Evolutionary conservation across 1,140 invertebrate genomes (phyloP).

Genomic region (Drosophila kepulauana): DNA sequence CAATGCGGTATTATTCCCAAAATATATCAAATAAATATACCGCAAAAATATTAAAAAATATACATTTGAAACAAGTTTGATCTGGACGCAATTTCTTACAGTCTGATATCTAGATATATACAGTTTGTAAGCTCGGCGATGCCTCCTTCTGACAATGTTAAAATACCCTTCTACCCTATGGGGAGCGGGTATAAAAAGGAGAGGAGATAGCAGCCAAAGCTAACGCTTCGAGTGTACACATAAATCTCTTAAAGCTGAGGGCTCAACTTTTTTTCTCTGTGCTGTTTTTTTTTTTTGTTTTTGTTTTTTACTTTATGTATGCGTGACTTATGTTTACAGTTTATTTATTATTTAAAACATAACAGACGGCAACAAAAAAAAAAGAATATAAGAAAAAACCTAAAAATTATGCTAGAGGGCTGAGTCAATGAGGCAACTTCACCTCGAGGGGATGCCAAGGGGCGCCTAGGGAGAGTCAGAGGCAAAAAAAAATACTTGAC

Average conservation of each 20-base stretch:
- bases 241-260: slow-evolving; percentile 65
- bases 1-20: too few relatives aligned
- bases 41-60: too few relatives aligned
- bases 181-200: too few relatives aligned
- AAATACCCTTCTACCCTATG: too few relatives aligned
- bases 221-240: slow-evolving; percentile 38
- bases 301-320: slow-evolving; percentile 50
- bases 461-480: neutral
- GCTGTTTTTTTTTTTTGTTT: too few relatives aligned
- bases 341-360: slow-evolving; percentile 82
- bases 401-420: slow-evolving; percentile 25
- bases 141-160: too few relatives aligned
- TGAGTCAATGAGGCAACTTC: slow-evolving; percentile 3
- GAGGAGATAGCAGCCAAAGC: neutral
- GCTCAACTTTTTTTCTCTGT: slow-evolving; percentile 58
- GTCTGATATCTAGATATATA: too few relatives aligned
- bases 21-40: too few relatives aligned
- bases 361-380: slow-evolving; percentile 49
- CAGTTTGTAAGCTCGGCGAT: too few relatives aligned
- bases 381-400: slow-evolving; percentile 22
- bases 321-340: slow-evolving; percentile 82
- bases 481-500: slow-evolving; percentile 2
- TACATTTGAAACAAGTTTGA: too few relatives aligned
- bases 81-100: too few relatives aligned
- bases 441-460: slow-evolving; percentile 15